phyloP scores from a whole-genome alignment of 2,113 vertebrate genomes.

The Rhegmatorhina hoffmannsi region DNA sequence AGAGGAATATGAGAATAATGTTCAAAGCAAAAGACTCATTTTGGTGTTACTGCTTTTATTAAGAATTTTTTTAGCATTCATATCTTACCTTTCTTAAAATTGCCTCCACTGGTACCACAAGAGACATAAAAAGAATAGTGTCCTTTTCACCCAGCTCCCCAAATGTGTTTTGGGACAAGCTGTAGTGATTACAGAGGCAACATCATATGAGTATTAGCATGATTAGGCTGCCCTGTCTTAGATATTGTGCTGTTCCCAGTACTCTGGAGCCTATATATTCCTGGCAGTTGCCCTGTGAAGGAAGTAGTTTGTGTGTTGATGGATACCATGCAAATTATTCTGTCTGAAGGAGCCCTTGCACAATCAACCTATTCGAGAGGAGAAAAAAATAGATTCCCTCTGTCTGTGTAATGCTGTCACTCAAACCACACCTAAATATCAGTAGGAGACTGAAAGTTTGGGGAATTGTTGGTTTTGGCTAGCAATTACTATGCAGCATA shows the following conservation, averaged over 20 bases:
- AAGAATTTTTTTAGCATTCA: background rate
- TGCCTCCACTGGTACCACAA: accelerated
- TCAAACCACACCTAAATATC: conserved; percentile 50
- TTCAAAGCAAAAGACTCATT: background rate
- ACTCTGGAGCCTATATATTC: background rate
- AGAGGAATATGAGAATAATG: background rate
- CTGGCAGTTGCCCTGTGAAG: conserved; percentile 12
- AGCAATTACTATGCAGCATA: background rate
- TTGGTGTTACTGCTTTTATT: background rate
- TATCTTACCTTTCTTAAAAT: background rate
- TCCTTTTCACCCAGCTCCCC: background rate
- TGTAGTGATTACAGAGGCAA: background rate
- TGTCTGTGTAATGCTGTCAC: conserved; percentile 20
- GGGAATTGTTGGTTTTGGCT: conserved; percentile 37
- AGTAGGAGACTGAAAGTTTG: conserved; percentile 44
- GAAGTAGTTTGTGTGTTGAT: conserved; percentile 50
- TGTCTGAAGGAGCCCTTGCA: conserved; percentile 52
- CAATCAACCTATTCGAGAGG: background rate
- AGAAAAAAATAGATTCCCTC: conserved; percentile 10
- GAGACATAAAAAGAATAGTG: background rate
- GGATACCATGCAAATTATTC: conserved; percentile 50
- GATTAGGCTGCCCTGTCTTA: background rate
- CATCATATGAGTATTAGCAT: background rate
- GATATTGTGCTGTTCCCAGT: background rate
- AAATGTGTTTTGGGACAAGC: background rate